Evolutionary conservation across 1,140 invertebrate genomes (phyloP), one percentile per base, ranked within the genome.

Genomic region (Psix sp.): DNA sequence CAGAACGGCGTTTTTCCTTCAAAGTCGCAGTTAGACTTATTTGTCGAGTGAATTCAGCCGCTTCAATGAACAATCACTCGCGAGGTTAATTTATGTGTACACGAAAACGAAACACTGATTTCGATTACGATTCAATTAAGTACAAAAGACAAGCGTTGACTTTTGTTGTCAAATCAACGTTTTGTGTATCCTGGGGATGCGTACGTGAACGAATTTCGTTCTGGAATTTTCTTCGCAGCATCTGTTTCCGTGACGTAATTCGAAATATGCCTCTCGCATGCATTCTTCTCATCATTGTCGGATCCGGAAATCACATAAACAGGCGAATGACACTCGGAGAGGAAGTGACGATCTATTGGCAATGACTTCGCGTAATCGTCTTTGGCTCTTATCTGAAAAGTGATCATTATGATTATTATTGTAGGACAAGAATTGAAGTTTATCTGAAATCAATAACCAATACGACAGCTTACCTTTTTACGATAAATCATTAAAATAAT

Each of bases 401-500:
- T 48, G 45, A 24, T 29, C 5, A 49, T 36, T 26, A 20, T 6
- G 1, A 11, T 14, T 11, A 35, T 52, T 40, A 49, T 16, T 39
- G n/a, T 29, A 6, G 21, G 3, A 24, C 33, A 13, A 13, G 26
- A 42, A n/a, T n/a, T 13, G 17, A 62, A 11, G 6, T 36, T 56
- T 21, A 17, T 21, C 38, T 56, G 0, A 38, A 20, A 21, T 38
- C 20, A 31, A 46, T 39, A 42, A 16, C 46, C 33, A 14, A 3
- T 7, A 45, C 13, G 13, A 5, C 2, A 35, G 13, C 54, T 51
- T 75, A 89, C 89, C 81, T 90, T 90, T 74, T 89, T 88, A 29
- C 89, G 88, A 81, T 93, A 93, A 9, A 93, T 85, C 83, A 93
- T 90, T 6, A 93, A 85, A 3, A 93, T 83, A 10, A 93, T 89